Percentiles rank a stretch among this genome's conserved stretches.
phyloP scores from a whole-genome alignment of 2,113 vertebrate species.

The Bungarus multicinctus region DNA sequence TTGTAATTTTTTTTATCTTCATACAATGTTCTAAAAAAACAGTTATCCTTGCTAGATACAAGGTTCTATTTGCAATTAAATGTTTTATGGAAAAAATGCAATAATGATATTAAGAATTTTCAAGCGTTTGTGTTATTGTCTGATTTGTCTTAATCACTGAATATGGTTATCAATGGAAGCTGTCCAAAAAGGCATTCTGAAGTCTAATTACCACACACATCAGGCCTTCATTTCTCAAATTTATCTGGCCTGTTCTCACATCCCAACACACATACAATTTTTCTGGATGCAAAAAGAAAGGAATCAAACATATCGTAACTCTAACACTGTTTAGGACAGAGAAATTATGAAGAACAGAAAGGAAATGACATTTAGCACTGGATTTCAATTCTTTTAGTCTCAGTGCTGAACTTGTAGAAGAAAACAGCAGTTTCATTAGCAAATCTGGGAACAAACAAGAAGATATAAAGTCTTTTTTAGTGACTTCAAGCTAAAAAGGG shows the following conservation, averaged over 20 bases:
- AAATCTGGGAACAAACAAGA: constrained; percentile 10
- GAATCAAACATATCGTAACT: neutral
- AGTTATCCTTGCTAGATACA: neutral
- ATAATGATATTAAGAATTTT: neutral
- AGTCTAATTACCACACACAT: neutral
- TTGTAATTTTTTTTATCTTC: neutral
- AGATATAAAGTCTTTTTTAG: constrained; percentile 25
- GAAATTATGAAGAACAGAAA: constrained; percentile 22
- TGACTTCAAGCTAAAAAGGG: constrained; percentile 29
- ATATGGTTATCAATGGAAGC: neutral
- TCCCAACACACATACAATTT: neutral
- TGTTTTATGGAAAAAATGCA: neutral
- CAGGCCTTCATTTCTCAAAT: neutral
- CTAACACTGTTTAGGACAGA: constrained; percentile 20
- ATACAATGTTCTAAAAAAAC: neutral
- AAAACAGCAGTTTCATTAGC: constrained; percentile 15
- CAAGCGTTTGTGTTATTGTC: neutral
- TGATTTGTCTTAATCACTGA: neutral
- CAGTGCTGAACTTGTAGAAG: constrained; percentile 12
- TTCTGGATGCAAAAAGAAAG: rapidly evolving
- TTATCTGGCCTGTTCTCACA: neutral
- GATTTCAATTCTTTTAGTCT: neutral
- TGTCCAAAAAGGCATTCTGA: neutral
- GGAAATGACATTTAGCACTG: constrained; percentile 12
- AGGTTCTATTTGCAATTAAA: neutral